Evolutionary conservation across 2,797 vertebrate species (phyloP), one percentile per base, ranked within the genome.

Genomic region (Selene dorsalis): DNA sequence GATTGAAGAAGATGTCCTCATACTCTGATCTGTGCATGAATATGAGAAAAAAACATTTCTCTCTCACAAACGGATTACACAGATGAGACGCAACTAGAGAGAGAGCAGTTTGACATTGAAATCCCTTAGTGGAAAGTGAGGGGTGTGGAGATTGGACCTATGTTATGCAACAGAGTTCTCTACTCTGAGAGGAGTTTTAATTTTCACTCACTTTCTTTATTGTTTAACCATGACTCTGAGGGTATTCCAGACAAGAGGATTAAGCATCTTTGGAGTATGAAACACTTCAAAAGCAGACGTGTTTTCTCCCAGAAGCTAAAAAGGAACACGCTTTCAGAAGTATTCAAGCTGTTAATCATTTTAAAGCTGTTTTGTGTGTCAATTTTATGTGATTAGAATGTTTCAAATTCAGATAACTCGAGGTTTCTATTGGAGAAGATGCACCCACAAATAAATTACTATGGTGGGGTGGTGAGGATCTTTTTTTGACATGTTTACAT

Each of bases 41-140:
- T 61, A 26, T 75, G 48, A 75, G 30, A 73, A 55, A 72, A 62
- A 22, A 41, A 48, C 6, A 59, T 70, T 75, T 63, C 24, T 24
- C 48, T 9, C 74, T 69, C 32, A n/a, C 38, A 65, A 52, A 68
- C 1, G 1, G 73, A 79, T 85, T 73, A 73, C 59, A 76, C 69
- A 76, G 57, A 50, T 14, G 58, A 64, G 55, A 60, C 48, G 6
- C 3, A 1, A 47, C n/a, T 1, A 70, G 53, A 68, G 64, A 52
- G 35, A 74, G 10, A 69, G 59, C n/a, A 17, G 70, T 75, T 30
- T 82, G 74, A 84, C 82, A 73, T 58, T 86, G 80, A 73, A 83
- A 58, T 68, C 32, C 24, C 17, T 69, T 47, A 32, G 50, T 60
- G 61, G 50, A 32, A 38, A 75, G 48, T 24, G 22, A 48, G 43